Conservation (phyloP, 2,113 vertebrate species). For the Gambusia affinis region DNA sequence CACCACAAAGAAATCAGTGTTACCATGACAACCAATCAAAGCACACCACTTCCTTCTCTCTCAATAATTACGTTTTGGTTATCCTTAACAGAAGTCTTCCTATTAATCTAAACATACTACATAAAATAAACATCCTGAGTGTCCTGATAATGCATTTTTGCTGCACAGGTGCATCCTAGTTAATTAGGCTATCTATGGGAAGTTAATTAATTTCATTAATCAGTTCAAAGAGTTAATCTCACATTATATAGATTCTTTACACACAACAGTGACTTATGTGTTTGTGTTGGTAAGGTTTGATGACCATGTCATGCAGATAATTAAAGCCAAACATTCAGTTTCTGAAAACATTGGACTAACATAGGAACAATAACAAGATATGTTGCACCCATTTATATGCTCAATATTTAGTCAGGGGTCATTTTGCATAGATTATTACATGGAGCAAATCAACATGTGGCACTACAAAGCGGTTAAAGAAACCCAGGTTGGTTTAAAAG, state of each 20-base stretch:
- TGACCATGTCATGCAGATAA: not conserved
- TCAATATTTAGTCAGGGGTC: too few species aligned
- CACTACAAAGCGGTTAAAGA: too few species aligned
- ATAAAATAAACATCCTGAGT: conserved; percentile 2
- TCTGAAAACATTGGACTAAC: not conserved
- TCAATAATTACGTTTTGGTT: conserved; percentile 50
- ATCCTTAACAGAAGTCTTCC: conserved; percentile 24
- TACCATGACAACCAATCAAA: conserved; percentile 77
- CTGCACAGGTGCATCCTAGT: not conserved
- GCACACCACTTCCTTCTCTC: conserved; percentile 29
- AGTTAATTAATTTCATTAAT: not conserved
- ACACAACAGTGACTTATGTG: not conserved
- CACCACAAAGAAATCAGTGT: conserved; percentile 71
- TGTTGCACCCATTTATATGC: too few species aligned
- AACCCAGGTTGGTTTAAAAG: too few species aligned
- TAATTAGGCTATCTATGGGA: not conserved
- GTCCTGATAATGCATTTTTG: not conserved
- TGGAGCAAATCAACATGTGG: too few species aligned
- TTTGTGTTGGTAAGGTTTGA: not conserved
- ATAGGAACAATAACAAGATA: not conserved
- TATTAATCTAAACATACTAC: conserved; percentile 36
- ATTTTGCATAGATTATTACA: not conserved
- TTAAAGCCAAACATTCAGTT: not conserved
- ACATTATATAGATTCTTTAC: not conserved
- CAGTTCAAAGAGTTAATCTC: not conserved